Evolutionary conservation across 2,888 invertebrate species (phyloP), one percentile per base, ranked within the genome.

Genomic region (Sminthurinus aureus): DNA sequence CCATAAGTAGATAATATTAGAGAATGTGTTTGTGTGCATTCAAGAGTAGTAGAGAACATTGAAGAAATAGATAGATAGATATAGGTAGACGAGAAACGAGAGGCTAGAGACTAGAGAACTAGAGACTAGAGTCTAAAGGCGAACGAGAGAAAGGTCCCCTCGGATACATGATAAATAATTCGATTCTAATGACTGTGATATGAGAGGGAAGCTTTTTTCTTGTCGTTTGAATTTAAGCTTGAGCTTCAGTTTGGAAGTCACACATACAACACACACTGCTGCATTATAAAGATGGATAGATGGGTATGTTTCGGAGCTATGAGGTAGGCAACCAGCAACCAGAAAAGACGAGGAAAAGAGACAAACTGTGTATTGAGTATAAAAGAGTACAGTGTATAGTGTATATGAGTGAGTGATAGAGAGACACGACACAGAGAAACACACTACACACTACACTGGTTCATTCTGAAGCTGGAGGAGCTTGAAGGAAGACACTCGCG

Each of bases 171-270:
- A 81, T 81, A 81, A 81, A 81, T 81, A 81, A 81, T 81, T 81
- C 73, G 80, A 81, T 81, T 81, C 73, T 81, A 81, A 81, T 81
- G 80, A 81, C 80, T 81, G 73, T 73, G 73, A 73, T 80, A 80
- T 80, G 80, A 80, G 80, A 38, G 38, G 38, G 38, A 38, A 38
- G 38, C 67, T 71, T 58, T 58, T 58, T 58, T 58, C 58, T 18
- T 58, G 58, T 58, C 58, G 58, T 58, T 13, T 58, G 38, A 38
- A 11, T 58, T 13, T 58, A 6, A 38, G 38, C 38, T 38, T 38
- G 3, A 38, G 38, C n/a, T n/a, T 38, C 38, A 38, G 38, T 58
- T 58, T 58, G 58, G 58, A 11, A 58, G 58, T 58, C 58, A 58
- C 58, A 58, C 18, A 58, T 58, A 58, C 13, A 58, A 18, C 58